Base-by-base conservation (phyloP, 2,888 invertebrate genomes). In the Bhutanitis thaidina region DNA sequence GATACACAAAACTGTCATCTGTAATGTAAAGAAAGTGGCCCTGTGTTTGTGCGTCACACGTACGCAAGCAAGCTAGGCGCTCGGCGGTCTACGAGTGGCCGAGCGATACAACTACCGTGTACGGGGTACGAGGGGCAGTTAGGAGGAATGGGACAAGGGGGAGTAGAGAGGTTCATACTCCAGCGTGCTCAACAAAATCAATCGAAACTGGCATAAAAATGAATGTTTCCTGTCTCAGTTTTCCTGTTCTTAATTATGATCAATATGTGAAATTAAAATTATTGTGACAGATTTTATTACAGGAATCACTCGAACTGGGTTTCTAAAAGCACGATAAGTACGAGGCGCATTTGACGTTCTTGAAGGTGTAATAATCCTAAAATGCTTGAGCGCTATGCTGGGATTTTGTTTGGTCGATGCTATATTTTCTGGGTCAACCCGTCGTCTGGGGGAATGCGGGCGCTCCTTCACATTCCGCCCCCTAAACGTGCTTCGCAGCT, bases 401-500 rank as follows among this genome's bases (percentile, higher is more conserved):
- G 47, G 37, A 32, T 44, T 52, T 45, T 56, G 51, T 56, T 48
- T 56, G 52, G 51, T 49, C 52, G 49, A 44, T 36, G 37, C 38
- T 38, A 46, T 30, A 41, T 37, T 52, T 48, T 52, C 29, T 52
- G 46, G 51, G 51, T 52, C 51, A 52, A 32, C 32, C 46, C 41
- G 46, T 34, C 27, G 40, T 38, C 43, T 43, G 25, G 38, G 47
- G 52, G 37, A 14, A 36, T 16, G 16, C 38, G 47, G 43, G 40
- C 16, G 48, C 32, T 43, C 29, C 41, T 46, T 51, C 46, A 40
- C 43, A 27, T 36, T 35, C 44, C 51, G 36, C 51, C 52, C 52
- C 52, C 52, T 41, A 41, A 47, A 47, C 43, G 52, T 43, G 46
- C 47, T 43, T 47, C 47, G 43, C 43, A 32, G 41, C 51, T 41